Conservation (phyloP, 2,113 vertebrate species). For the Uropsilus gracilis region DNA sequence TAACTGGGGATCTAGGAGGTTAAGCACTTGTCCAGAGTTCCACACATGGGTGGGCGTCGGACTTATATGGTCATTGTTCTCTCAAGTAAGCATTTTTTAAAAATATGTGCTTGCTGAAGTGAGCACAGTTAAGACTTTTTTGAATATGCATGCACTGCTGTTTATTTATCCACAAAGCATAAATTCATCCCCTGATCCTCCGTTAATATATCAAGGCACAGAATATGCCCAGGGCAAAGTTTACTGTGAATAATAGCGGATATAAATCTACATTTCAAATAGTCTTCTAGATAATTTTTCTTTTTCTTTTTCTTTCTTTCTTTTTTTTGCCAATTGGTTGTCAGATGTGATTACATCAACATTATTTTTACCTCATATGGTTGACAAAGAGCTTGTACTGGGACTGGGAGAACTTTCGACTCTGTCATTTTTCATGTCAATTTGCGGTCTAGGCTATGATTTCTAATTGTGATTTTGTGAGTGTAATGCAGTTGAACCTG, state of each 20-base stretch:
- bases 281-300: slow-evolving; percentile 66
- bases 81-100: not conserved
- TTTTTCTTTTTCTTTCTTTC: slow-evolving; percentile 40
- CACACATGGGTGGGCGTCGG: not conserved
- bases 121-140: not conserved
- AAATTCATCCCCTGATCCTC: not conserved
- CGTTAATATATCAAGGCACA: slow-evolving; percentile 41
- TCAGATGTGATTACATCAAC: slow-evolving; percentile 75
- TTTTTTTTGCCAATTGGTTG: slow-evolving; percentile 60
- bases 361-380: slow-evolving; percentile 71
- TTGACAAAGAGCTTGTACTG: slow-evolving; percentile 67
- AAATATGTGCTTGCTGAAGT: not conserved
- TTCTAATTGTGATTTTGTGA: slow-evolving; percentile 66
- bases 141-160: not conserved
- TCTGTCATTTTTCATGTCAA: slow-evolving; percentile 70
- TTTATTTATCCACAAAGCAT: slow-evolving; percentile 39
- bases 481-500: slow-evolving; percentile 38
- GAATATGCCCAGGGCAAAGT: not conserved
- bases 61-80: not conserved
- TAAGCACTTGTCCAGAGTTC: not conserved
- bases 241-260: slow-evolving; percentile 45
- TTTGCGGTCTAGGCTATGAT: not conserved
- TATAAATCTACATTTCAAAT: slow-evolving; percentile 67
- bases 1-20: not conserved
- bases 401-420: slow-evolving; percentile 4